Conservation (phyloP, 2,113 vertebrate genomes). For the Corythornis madagascariensis region DNA sequence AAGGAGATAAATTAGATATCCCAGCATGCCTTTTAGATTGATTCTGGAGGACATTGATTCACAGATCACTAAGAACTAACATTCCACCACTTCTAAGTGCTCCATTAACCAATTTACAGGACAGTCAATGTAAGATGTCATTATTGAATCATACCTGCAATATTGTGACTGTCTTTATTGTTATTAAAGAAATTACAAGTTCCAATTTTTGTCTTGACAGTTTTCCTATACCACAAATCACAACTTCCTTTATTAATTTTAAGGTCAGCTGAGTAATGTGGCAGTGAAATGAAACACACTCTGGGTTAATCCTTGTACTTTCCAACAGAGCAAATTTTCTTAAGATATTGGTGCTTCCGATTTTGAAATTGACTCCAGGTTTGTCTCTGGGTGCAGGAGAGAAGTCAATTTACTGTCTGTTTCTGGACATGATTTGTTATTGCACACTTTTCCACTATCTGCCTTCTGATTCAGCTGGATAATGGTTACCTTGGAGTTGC, state of each 20-base stretch:
- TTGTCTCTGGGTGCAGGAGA: not conserved
- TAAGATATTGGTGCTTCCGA: not conserved
- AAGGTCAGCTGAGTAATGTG: not conserved
- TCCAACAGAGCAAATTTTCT: not conserved
- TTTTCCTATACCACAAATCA: not conserved
- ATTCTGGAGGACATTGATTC: not conserved
- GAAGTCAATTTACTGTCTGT: not conserved
- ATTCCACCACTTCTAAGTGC: not conserved
- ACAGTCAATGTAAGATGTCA: not conserved
- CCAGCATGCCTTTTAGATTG: not conserved
- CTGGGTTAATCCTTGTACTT: not conserved
- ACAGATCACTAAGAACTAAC: not conserved
- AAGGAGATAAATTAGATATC: not conserved
- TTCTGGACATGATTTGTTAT: not conserved
- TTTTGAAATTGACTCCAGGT: not conserved
- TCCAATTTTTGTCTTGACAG: not conserved
- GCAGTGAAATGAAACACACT: not conserved
- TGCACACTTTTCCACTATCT: rapidly evolving
- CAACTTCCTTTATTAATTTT: not conserved
- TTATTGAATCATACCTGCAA: not conserved
- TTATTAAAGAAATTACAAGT: not conserved
- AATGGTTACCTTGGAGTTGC: slow-evolving; percentile 73
- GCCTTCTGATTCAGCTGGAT: slow-evolving; percentile 72
- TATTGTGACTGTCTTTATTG: not conserved
- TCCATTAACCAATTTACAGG: not conserved